These are phyloP conservation scores for Ciona savignyi DNA, from an alignment of 23 tunicate genomes.

Conservation along the genomic window DNA sequence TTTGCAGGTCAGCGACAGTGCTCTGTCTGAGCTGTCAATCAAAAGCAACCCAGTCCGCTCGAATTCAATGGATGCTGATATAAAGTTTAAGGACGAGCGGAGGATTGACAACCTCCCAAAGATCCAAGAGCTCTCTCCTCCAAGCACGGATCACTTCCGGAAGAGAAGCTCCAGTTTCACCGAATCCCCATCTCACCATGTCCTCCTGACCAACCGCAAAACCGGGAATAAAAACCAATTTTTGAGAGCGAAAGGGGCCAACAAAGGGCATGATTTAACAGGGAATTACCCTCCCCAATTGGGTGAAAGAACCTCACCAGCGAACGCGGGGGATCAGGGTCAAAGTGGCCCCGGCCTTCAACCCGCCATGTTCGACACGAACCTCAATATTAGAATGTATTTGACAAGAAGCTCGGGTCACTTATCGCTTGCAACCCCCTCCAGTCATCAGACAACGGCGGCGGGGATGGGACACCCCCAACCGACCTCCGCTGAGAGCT, in stretches of 20 bases:
- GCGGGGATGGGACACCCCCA: no score
- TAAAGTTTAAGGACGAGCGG: background rate
- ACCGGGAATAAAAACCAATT: background rate
- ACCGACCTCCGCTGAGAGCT: no score
- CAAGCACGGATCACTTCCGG: slow-evolving; percentile 14
- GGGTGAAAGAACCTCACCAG: background rate
- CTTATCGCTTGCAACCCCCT: slow-evolving; percentile 2
- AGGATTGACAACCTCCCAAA: slow-evolving; percentile 6
- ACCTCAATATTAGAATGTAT: slow-evolving; percentile 25
- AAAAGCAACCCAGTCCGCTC: slow-evolving; percentile 40
- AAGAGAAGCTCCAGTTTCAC: slow-evolving; percentile 77
- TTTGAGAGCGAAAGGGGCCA: slow-evolving; percentile 8
- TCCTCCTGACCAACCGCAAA: background rate
- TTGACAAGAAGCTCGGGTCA: slow-evolving; percentile 3
- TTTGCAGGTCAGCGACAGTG: slow-evolving; percentile 44
- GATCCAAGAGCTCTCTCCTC: slow-evolving; percentile 16
- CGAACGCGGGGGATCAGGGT: background rate
- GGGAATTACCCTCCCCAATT: slow-evolving; percentile 20
- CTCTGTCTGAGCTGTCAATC: slow-evolving; percentile 45
- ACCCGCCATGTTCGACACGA: slow-evolving; percentile 41
- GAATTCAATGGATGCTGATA: no score
- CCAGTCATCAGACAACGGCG: background rate
- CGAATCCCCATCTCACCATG: slow-evolving; percentile 18
- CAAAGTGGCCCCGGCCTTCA: slow-evolving; percentile 26
- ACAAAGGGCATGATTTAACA: background rate